Conservation (phyloP, 1,140 invertebrate genomes). For the Drosophila hydei region DNA sequence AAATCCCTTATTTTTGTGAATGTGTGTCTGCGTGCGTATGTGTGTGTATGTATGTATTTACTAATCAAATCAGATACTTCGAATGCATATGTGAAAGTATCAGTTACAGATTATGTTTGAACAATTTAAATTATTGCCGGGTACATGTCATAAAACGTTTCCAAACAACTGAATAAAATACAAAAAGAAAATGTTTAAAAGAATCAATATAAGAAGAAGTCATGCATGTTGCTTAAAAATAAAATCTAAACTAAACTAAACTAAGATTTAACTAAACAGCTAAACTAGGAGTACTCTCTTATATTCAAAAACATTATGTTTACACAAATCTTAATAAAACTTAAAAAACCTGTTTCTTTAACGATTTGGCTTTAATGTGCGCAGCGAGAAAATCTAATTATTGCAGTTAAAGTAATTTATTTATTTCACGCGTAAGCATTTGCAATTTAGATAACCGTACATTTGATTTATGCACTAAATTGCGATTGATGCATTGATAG, state of each 20-base stretch:
- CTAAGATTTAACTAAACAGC: slow-evolving; percentile 62
- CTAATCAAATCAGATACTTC: slow-evolving; percentile 19
- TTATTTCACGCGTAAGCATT: slow-evolving; percentile 52
- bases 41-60: slow-evolving; percentile 26
- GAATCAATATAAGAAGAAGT: slow-evolving; percentile 20
- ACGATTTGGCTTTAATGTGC: slow-evolving; percentile 66
- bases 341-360: not conserved
- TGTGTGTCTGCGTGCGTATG: slow-evolving; percentile 33
- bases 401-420: slow-evolving; percentile 31
- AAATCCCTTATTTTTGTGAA: slow-evolving; percentile 17
- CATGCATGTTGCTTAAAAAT: slow-evolving; percentile 72
- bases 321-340: slow-evolving; percentile 51
- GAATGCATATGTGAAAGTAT: slow-evolving; percentile 38
- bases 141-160: slow-evolving; percentile 80
- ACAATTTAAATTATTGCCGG: slow-evolving; percentile 58
- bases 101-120: slow-evolving; percentile 61
- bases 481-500: slow-evolving; percentile 33
- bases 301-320: slow-evolving; percentile 59
- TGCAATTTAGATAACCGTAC: slow-evolving; percentile 63
- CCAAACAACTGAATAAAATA: slow-evolving; percentile 51
- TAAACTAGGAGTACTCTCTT: slow-evolving; percentile 64
- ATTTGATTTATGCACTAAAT: slow-evolving; percentile 70
- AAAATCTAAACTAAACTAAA: slow-evolving; percentile 53
- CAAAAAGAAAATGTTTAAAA: slow-evolving; percentile 23
- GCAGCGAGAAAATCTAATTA: slow-evolving; percentile 43